These are phyloP conservation scores for Drosophila gaucha DNA, from an alignment of 2,888 invertebrate genomes.

Conservation along the genomic window DNA sequence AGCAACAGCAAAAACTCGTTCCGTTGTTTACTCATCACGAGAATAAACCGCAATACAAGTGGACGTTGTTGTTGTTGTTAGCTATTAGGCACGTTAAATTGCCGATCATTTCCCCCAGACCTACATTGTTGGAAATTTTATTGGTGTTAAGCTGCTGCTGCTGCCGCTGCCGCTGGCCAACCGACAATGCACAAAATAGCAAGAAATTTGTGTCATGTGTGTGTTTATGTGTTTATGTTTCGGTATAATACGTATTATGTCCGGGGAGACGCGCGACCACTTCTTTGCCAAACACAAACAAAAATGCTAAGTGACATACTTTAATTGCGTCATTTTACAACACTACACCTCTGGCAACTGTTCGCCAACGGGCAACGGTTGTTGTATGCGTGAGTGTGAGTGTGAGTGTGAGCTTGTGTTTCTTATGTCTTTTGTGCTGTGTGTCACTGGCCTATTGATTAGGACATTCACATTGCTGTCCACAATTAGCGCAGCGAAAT, in stretches of 20 bases:
- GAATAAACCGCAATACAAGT: slow-evolving; percentile 60
- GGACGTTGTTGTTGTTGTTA: slow-evolving; percentile 28
- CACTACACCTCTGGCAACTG: slow-evolving; percentile 38
- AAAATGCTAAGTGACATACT: slow-evolving; percentile 57
- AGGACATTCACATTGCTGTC: slow-evolving; percentile 68
- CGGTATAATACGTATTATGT: slow-evolving; percentile 50
- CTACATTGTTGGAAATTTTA: slow-evolving; percentile 48
- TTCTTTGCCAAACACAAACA: slow-evolving; percentile 47
- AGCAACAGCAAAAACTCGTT: slow-evolving; percentile 31
- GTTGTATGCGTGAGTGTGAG: slow-evolving; percentile 6
- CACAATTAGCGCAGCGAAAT: slow-evolving; percentile 55
- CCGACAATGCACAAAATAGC: slow-evolving; percentile 46
- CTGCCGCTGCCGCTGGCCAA: slow-evolving; percentile 9
- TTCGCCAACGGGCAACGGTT: slow-evolving; percentile 25
- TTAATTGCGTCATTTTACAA: slow-evolving; percentile 70
- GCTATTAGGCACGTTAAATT: slow-evolving; percentile 61
- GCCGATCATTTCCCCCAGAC: slow-evolving; percentile 56
- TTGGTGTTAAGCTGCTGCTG: slow-evolving; percentile 66
- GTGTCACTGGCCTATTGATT: slow-evolving; percentile 66
- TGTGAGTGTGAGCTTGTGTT: background rate
- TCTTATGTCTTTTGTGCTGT: slow-evolving; percentile 5
- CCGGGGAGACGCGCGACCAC: slow-evolving; percentile 9
- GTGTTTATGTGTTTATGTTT: slow-evolving; percentile 18
- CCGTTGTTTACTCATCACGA: slow-evolving; percentile 62
- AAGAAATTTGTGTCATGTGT: slow-evolving; percentile 64